These are phyloP conservation scores for Tiliacea citrago DNA, from an alignment of 2,888 invertebrate species.

Conservation along the genomic window DNA sequence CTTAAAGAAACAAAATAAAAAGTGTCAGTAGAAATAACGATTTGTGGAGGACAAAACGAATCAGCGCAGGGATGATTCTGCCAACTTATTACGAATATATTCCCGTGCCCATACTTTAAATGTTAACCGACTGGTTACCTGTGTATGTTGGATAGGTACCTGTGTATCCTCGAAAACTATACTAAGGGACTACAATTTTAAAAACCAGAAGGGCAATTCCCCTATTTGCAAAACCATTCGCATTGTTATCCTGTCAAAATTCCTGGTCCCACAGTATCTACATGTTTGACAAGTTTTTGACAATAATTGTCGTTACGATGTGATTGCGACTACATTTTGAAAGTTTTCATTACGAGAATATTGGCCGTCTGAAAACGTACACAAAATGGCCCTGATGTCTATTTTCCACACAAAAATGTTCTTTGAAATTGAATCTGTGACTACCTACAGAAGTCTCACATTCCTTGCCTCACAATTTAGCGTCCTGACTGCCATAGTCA, in stretches of 20 bases:
- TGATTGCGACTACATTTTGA: neutral
- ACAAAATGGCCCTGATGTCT: neutral
- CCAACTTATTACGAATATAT: too few species aligned
- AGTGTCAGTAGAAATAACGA: too few species aligned
- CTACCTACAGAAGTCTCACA: conserved; percentile 19
- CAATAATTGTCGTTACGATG: neutral
- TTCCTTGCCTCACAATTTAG: conserved; percentile 49
- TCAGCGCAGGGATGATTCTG: too few species aligned
- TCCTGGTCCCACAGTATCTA: too few species aligned
- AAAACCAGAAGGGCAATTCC: neutral
- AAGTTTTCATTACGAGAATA: neutral
- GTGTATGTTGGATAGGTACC: too few species aligned
- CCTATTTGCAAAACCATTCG: neutral
- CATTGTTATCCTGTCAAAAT: neutral
- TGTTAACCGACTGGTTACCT: too few species aligned
- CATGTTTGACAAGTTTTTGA: neutral
- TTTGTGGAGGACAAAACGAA: too few species aligned
- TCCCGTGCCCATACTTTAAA: too few species aligned
- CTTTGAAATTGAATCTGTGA: conserved; percentile 1
- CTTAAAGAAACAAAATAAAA: too few species aligned
- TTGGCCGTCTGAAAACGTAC: neutral
- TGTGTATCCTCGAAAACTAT: neutral
- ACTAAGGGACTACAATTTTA: neutral
- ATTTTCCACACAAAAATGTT: conserved; percentile 1
- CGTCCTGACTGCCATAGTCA: conserved; percentile 32